Percentiles rank a stretch among this genome's conserved stretches.
Conservation (phyloP, 1,140 invertebrate species). For the Propsilocerus akamusi region DNA sequence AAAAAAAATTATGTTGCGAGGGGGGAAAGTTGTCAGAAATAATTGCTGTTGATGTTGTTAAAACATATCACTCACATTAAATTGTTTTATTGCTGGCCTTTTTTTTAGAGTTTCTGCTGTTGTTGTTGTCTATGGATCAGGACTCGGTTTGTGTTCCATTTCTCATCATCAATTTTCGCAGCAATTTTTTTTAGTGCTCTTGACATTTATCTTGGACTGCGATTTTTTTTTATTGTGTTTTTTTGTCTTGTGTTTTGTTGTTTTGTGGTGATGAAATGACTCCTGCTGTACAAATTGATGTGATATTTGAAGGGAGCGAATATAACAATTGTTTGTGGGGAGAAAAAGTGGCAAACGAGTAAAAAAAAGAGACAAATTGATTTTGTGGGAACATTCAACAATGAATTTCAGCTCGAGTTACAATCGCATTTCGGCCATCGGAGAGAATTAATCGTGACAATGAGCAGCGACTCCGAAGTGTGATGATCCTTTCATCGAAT, state of each 20-base stretch:
- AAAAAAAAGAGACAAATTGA: no score
- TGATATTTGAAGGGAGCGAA: no score
- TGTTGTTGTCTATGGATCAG: neutral
- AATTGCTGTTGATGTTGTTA: conserved; percentile 4
- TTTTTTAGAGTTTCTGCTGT: neutral
- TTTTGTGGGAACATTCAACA: no score
- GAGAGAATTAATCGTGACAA: no score
- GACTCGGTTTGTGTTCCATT: neutral
- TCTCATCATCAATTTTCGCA: neutral
- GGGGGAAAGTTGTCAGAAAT: neutral
- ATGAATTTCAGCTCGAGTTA: no score
- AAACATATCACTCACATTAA: conserved; percentile 3
- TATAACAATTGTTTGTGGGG: no score
- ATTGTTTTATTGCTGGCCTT: neutral
- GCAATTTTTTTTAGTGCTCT: neutral
- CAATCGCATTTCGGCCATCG: no score
- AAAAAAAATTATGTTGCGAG: neutral
- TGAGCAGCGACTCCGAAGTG: no score
- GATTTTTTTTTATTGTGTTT: no score
- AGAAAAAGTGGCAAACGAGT: no score
- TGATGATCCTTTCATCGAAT: no score
- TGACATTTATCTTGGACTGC: neutral
- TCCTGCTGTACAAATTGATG: neutral
- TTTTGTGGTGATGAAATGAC: neutral
- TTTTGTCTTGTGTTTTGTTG: no score